Percentiles rank a stretch among this genome's conserved stretches.
These are phyloP conservation scores for Hypsopygia costalis DNA, from an alignment of 2,888 invertebrate species.

Conservation along the genomic window DNA sequence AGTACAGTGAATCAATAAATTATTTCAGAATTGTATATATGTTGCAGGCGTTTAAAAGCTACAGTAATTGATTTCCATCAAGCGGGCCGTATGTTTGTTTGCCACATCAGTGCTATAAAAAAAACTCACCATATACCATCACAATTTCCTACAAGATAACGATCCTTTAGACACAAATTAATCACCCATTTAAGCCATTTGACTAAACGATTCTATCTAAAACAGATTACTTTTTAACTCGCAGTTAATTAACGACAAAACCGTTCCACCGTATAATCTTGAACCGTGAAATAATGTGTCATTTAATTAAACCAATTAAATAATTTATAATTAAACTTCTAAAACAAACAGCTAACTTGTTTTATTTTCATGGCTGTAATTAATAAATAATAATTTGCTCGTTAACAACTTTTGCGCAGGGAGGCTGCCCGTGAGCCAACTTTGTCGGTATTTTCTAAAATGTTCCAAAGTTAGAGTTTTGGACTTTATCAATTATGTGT, in stretches of 20 bases:
- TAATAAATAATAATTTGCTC: conserved; percentile 58
- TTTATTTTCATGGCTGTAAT: conserved; percentile 29
- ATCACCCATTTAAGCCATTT: too few relatives aligned
- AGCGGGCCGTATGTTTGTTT: too few relatives aligned
- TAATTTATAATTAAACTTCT: conserved; percentile 8
- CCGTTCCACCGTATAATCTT: not conserved
- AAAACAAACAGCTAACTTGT: conserved; percentile 20
- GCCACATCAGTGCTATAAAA: too few relatives aligned
- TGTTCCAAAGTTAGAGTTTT: not conserved
- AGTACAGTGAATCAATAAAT: too few relatives aligned
- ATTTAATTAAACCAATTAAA: not conserved
- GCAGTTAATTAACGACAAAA: conserved; percentile 15
- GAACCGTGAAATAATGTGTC: not conserved
- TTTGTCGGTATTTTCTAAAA: not conserved
- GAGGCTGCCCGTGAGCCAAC: not conserved
- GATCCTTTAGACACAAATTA: too few relatives aligned
- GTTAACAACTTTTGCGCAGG: conserved; percentile 16
- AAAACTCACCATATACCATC: too few relatives aligned
- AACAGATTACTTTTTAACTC: conserved; percentile 8
- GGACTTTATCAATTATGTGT: not conserved
- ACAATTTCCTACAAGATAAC: too few relatives aligned
- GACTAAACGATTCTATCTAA: too few relatives aligned
- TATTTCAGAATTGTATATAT: too few relatives aligned
- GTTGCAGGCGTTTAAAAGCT: too few relatives aligned
- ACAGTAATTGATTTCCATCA: too few relatives aligned